phyloP scores from a whole-genome alignment of 2,797 vertebrate genomes.

The Pipistrellus nathusii region DNA sequence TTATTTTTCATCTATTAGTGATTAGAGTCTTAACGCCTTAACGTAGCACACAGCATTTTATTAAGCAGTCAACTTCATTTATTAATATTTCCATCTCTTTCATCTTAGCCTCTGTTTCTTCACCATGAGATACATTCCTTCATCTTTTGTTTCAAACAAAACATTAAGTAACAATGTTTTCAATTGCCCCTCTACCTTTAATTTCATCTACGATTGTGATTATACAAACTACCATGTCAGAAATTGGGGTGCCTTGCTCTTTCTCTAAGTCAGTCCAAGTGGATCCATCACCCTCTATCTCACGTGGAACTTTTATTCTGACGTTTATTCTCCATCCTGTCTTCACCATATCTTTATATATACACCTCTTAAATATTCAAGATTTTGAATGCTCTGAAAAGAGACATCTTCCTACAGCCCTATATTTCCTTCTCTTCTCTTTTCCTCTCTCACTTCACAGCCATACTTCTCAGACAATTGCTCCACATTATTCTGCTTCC shows the following conservation, averaged over 20 bases:
- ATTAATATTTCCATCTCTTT: neutral
- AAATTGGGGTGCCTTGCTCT: neutral
- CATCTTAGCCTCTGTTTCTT: neutral
- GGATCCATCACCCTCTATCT: neutral
- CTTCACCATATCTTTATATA: neutral
- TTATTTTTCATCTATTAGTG: neutral
- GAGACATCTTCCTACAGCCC: neutral
- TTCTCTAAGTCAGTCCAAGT: neutral
- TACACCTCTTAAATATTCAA: neutral
- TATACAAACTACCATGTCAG: neutral
- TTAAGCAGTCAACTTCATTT: neutral
- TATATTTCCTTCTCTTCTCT: neutral
- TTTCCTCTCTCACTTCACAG: neutral
- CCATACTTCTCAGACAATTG: neutral
- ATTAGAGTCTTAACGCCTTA: neutral
- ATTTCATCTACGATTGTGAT: neutral
- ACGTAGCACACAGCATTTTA: neutral
- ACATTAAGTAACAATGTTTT: neutral
- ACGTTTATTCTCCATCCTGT: neutral
- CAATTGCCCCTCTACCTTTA: neutral
- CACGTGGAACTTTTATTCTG: neutral
- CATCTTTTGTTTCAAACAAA: slow-evolving; percentile 27
- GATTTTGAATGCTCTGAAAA: neutral
- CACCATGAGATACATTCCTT: neutral
- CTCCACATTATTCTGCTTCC: neutral